Conservation (phyloP, 1,140 invertebrate genomes). For the Micrasema longulum region DNA sequence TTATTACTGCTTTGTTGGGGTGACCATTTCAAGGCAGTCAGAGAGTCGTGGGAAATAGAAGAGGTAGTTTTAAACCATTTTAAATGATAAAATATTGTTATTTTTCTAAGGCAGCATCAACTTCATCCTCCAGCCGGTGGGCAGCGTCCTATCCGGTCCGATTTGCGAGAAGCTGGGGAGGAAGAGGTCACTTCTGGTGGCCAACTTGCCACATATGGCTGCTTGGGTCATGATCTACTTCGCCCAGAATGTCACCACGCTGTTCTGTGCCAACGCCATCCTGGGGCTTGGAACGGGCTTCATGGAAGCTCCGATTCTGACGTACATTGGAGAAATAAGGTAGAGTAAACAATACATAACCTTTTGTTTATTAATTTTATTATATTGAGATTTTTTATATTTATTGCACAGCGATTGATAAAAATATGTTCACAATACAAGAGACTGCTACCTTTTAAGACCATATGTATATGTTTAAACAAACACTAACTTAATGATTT, state of each 20-base stretch:
- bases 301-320: conserved; percentile 69
- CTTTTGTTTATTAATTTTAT: not conserved
- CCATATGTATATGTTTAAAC: too few relatives aligned
- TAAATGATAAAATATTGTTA: conserved; percentile 11
- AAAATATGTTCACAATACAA: too few relatives aligned
- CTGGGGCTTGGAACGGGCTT: conserved; percentile 68
- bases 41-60: too few relatives aligned
- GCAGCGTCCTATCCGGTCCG: conserved; percentile 75
- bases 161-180: conserved; percentile 75
- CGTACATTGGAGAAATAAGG: conserved; percentile 70
- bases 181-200: conserved; percentile 73
- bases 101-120: conserved; percentile 75
- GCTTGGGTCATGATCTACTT: conserved; percentile 76
- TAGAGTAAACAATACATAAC: conserved; percentile 40
- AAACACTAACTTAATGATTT: too few relatives aligned
- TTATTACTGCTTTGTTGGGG: too few relatives aligned
- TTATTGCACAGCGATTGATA: too few relatives aligned
- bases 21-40: too few relatives aligned
- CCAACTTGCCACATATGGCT: conserved; percentile 75
- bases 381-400: too few relatives aligned
- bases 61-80: too few relatives aligned
- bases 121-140: conserved; percentile 76
- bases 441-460: too few relatives aligned
- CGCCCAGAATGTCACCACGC: conserved; percentile 61
- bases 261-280: conserved; percentile 62